Conservation (phyloP, 1,140 invertebrate species). For the Pseudomyrmex sp. region DNA sequence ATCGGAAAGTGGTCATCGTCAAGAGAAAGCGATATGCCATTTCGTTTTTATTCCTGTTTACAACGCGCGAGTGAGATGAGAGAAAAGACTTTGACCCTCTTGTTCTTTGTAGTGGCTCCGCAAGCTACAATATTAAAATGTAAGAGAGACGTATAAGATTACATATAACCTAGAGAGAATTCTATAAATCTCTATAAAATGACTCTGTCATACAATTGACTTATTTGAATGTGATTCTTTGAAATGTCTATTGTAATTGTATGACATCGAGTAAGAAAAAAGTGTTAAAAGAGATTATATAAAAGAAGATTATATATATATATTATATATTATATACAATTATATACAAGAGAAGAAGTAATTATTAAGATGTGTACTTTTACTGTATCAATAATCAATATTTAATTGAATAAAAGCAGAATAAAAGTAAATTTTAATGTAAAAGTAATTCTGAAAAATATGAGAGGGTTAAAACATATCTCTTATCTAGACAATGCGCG, state of each 20-base stretch:
- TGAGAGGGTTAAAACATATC: constrained; percentile 34
- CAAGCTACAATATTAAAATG: constrained; percentile 5
- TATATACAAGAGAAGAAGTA: constrained; percentile 23
- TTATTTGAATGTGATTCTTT: constrained; percentile 51
- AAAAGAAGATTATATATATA: background rate
- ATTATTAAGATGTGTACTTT: constrained; percentile 11
- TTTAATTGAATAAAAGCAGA: background rate
- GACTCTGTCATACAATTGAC: constrained; percentile 33
- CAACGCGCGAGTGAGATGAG: constrained; percentile 34
- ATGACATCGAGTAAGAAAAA: constrained; percentile 11
- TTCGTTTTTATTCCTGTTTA: constrained; percentile 27
- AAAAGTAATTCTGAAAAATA: constrained; percentile 13
- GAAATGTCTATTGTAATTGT: constrained; percentile 45
- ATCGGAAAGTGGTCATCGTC: constrained; percentile 21
- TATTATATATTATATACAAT: constrained; percentile 41
- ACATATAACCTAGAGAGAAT: constrained; percentile 38
- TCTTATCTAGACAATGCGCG: background rate
- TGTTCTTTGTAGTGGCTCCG: background rate
- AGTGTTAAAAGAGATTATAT: constrained; percentile 31
- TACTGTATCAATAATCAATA: constrained; percentile 22
- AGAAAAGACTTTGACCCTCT: constrained; percentile 34
- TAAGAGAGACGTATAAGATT: constrained; percentile 6
- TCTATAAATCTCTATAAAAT: constrained; percentile 30
- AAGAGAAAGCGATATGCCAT: constrained; percentile 8
- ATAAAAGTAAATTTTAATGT: constrained; percentile 16